Base-by-base conservation (phyloP, 2,113 vertebrate genomes). In the Eubucco bourcierii region DNA sequence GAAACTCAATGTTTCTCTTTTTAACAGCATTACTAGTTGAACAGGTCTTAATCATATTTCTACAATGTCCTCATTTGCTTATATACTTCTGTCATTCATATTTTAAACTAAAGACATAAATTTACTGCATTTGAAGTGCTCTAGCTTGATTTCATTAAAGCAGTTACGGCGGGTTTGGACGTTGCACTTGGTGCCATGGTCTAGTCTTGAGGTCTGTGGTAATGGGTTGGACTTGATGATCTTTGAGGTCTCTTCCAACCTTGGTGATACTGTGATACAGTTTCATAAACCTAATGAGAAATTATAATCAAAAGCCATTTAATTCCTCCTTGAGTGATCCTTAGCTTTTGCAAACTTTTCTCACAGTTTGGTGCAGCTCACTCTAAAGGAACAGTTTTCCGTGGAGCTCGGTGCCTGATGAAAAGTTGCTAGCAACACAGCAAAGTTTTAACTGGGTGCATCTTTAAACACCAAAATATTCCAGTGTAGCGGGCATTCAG, bases 141-240 rank as follows among this genome's bases (percentile, higher is more conserved):
- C 47, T 25, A 52, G 77, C 75, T 90, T 89, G 46, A 87, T 95
- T 85, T 94, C 44, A 60, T 83, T 90, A 87, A 90, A 89, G 15
- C 58, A 81, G n/a, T n/a, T n/a, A n/a, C n/a, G n/a, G n/a, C n/a
- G n/a, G n/a, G n/a, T n/a, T n/a, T n/a, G n/a, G n/a, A n/a, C n/a
- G n/a, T n/a, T n/a, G n/a, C n/a, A n/a, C n/a, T n/a, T n/a, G n/a
- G n/a, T n/a, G n/a, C n/a, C n/a, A n/a, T n/a, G n/a, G n/a, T n/a
- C n/a, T n/a, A n/a, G n/a, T n/a, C n/a, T n/a, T n/a, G n/a, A n/a
- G n/a, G n/a, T n/a, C n/a, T n/a, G n/a, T n/a, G n/a, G n/a, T n/a
- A n/a, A n/a, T n/a, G n/a, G n/a, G n/a, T n/a, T n/a, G n/a, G n/a
- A n/a, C n/a, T n/a, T n/a, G n/a, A n/a, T n/a, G n/a, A n/a, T n/a